phyloP scores from a whole-genome alignment of 2,888 invertebrate genomes.

The Chymomyza caudatula region DNA sequence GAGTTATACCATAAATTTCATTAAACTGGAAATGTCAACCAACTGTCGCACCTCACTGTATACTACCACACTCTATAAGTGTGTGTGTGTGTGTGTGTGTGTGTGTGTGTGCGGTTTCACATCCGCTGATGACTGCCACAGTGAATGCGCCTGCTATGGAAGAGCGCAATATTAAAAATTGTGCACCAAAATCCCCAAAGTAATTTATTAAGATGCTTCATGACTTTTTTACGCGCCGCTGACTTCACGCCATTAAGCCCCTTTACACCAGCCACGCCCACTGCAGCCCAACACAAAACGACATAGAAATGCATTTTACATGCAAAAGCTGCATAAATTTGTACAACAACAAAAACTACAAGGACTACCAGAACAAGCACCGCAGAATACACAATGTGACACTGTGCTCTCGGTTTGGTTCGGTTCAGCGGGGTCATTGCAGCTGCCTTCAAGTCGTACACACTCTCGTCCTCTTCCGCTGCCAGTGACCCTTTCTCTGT shows the following conservation, averaged over 20 bases:
- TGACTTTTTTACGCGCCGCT: conserved; percentile 75
- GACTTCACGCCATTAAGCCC: conserved; percentile 75
- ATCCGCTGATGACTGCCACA: conserved; percentile 20
- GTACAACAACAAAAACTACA: conserved; percentile 24
- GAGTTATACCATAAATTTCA: conserved; percentile 73
- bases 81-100: conserved; percentile 6
- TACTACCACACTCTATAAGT: conserved; percentile 14
- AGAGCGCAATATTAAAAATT: conserved; percentile 67
- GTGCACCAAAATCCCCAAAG: conserved; percentile 75
- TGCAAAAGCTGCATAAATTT: conserved; percentile 60
- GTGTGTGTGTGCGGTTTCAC: conserved; percentile 28
- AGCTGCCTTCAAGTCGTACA: conserved; percentile 12
- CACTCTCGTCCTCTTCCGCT: too few species aligned
- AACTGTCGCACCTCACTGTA: conserved; percentile 46
- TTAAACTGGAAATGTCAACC: conserved; percentile 71
- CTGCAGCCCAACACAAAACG: conserved; percentile 1
- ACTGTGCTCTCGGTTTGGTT: conserved; percentile 20
- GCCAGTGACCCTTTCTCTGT: too few species aligned
- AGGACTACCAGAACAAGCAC: not conserved
- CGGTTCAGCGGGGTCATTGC: conserved; percentile 47
- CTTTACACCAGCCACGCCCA: conserved; percentile 40
- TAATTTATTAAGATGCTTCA: conserved; percentile 78
- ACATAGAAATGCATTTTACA: conserved; percentile 38
- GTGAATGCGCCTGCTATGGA: conserved; percentile 15
- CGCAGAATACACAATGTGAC: conserved; percentile 29